phyloP scores from a whole-genome alignment of 2,888 invertebrate species.

The Euphydryas editha region DNA sequence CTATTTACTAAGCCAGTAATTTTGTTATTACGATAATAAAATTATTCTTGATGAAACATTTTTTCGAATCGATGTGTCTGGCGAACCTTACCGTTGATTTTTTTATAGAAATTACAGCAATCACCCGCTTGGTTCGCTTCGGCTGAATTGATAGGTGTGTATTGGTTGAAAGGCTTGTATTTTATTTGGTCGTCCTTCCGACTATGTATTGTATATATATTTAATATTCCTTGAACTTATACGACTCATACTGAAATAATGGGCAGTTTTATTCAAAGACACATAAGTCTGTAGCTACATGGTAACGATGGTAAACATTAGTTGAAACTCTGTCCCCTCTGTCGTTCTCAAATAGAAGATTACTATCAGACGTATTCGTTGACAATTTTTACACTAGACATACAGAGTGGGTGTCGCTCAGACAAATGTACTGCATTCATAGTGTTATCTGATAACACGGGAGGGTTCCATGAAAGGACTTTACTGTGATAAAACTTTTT shows the following conservation, averaged over 20 bases:
- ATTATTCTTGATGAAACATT: constrained; percentile 84
- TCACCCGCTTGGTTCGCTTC: constrained; percentile 66
- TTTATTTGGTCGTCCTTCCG: constrained; percentile 10
- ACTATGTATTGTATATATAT: constrained; percentile 2
- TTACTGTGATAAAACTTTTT: constrained; percentile 69
- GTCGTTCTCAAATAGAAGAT: constrained; percentile 71
- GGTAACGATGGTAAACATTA: constrained; percentile 28
- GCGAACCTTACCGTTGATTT: constrained; percentile 80
- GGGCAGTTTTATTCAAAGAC: constrained; percentile 15
- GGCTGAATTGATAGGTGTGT: constrained; percentile 75
- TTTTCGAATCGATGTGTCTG: constrained; percentile 81
- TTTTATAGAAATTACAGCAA: constrained; percentile 82
- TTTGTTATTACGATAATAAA: constrained; percentile 84
- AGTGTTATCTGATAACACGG: constrained; percentile 75
- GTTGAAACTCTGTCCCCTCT: constrained; percentile 40
- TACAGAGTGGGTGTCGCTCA: constrained; percentile 72
- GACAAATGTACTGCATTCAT: constrained; percentile 81
- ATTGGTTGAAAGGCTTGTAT: constrained; percentile 31
- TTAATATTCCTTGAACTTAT: constrained; percentile 8
- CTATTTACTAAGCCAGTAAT: constrained; percentile 74
- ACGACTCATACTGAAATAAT: background rate
- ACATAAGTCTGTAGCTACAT: constrained; percentile 15
- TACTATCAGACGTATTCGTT: constrained; percentile 76
- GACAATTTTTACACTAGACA: constrained; percentile 80
- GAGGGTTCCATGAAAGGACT: constrained; percentile 77